Evolutionary conservation across 2,888 invertebrate species (phyloP).

Genomic region (Dilophus febrilis): DNA sequence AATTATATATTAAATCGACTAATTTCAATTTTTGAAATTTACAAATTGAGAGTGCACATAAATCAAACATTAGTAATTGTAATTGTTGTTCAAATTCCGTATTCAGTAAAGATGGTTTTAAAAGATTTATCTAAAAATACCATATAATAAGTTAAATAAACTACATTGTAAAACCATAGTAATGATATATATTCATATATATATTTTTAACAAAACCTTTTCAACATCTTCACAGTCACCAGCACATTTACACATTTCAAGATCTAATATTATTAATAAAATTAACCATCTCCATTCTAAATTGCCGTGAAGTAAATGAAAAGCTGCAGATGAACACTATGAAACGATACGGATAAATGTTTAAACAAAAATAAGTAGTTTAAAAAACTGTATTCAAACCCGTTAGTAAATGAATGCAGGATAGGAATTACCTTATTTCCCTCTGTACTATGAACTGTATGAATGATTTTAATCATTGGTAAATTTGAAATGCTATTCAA

Average conservation of each 20-base stretch:
- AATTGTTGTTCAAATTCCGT: constrained; percentile 12
- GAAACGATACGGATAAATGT: background rate
- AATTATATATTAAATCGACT: constrained; percentile 27
- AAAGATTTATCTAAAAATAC: constrained; percentile 16
- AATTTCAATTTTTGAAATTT: constrained; percentile 25
- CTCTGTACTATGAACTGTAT: constrained; percentile 20
- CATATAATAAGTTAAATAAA: too few species aligned
- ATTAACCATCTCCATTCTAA: constrained; percentile 28
- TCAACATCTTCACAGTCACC: constrained; percentile 9
- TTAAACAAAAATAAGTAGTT: background rate
- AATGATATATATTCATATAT: too few species aligned
- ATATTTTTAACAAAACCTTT: too few species aligned
- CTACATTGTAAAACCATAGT: too few species aligned
- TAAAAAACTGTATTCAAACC: background rate
- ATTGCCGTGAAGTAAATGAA: constrained; percentile 26
- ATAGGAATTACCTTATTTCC: constrained; percentile 20
- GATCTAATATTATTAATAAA: constrained; percentile 14
- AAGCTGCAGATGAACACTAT: constrained; percentile 19
- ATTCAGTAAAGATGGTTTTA: constrained; percentile 3
- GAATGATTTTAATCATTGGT: constrained; percentile 18
- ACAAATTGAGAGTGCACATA: constrained; percentile 23
- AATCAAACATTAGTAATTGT: constrained; percentile 21
- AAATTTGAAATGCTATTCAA: constrained; percentile 17
- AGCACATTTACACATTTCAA: constrained; percentile 13
- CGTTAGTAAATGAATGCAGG: background rate